Conservation (phyloP, 2,888 invertebrate genomes). For the Mesodorylaimus sp. region DNA sequence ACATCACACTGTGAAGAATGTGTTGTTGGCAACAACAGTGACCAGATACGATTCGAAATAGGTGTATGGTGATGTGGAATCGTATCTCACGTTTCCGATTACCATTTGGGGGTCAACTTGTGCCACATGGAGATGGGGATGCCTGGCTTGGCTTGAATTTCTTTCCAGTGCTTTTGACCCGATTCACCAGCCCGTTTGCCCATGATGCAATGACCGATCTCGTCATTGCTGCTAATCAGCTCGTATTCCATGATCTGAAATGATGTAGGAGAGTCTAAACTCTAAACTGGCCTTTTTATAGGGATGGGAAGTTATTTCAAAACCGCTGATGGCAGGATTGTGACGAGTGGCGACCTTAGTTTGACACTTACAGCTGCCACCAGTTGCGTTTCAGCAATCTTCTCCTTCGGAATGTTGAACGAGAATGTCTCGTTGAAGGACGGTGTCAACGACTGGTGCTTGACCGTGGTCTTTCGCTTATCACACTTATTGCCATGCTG, state of each 20-base stretch:
- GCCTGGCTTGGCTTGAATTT: constrained; percentile 23
- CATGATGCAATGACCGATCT: constrained; percentile 25
- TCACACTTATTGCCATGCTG: constrained; percentile 27
- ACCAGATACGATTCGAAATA: too few relatives aligned
- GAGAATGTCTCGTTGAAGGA: constrained; percentile 28
- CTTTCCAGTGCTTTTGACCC: constrained; percentile 19
- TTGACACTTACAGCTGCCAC: constrained; percentile 19
- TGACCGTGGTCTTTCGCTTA: constrained; percentile 27
- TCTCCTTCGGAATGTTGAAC: constrained; percentile 19
- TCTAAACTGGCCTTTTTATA: too few relatives aligned
- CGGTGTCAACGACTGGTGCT: constrained; percentile 20
- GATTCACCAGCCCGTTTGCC: constrained; percentile 16
- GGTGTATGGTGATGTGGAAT: too few relatives aligned
- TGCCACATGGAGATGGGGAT: constrained; percentile 25
- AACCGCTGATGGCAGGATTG: too few relatives aligned
- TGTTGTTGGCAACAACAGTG: too few relatives aligned
- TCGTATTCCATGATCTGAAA: constrained; percentile 27
- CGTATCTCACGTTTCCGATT: too few relatives aligned
- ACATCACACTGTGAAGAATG: too few relatives aligned
- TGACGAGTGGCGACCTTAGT: too few relatives aligned
- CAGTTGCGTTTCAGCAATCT: constrained; percentile 21
- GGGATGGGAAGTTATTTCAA: too few relatives aligned
- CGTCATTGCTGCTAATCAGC: constrained; percentile 23
- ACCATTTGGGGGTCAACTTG: constrained; percentile 24
- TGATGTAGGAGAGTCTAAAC: neutral